Evolutionary conservation across 2,113 vertebrate genomes (phyloP).

Genomic region (Oriolus oriolus): DNA sequence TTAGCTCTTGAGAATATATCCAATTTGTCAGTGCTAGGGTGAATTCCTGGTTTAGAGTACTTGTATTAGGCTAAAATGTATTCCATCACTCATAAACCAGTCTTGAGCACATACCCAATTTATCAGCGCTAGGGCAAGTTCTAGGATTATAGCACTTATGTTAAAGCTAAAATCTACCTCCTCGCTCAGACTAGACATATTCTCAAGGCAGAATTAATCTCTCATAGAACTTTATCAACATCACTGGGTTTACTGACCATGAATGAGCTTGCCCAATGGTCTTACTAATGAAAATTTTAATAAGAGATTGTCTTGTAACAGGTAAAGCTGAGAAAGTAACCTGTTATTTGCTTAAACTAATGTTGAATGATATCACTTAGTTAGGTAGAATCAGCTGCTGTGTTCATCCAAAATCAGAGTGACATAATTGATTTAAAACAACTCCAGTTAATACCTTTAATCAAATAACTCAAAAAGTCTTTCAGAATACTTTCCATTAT

Average conservation of each 20-base stretch:
- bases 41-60: neutral
- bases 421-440: neutral
- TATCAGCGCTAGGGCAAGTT: neutral
- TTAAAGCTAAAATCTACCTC: neutral
- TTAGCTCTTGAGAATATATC: neutral
- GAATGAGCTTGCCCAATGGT: neutral
- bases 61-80: neutral
- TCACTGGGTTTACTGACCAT: neutral
- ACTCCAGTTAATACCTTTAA: neutral
- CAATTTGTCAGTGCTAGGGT: neutral
- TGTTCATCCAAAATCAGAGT: neutral
- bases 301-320: neutral
- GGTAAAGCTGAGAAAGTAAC: neutral
- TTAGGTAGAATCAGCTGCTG: neutral
- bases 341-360: neutral
- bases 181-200: neutral
- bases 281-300: neutral
- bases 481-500: neutral
- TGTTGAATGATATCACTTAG: neutral
- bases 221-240: neutral
- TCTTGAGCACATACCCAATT: neutral
- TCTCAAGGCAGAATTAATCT: neutral
- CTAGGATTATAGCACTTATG: neutral
- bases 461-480: neutral
- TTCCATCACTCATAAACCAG: neutral